Percentiles rank a stretch among this genome's conserved stretches.
Conservation (phyloP, 2,888 invertebrate genomes). For the Trichogramma dendrolimi region DNA sequence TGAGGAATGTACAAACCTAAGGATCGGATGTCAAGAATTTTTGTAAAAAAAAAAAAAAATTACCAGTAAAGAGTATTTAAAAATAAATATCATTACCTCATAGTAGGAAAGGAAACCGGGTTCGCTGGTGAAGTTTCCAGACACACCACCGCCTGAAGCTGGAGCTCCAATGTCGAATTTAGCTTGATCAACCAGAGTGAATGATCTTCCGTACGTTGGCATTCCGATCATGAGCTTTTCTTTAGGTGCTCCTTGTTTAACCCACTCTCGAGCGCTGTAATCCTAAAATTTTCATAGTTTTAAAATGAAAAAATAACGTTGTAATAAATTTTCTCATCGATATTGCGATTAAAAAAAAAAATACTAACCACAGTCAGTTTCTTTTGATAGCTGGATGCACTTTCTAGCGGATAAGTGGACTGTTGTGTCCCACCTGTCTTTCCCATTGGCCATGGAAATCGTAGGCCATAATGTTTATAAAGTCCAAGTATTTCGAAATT, state of each 20-base stretch:
- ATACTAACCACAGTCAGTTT: constrained; percentile 80
- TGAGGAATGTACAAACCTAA: constrained; percentile 82
- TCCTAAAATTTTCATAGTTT: constrained; percentile 56
- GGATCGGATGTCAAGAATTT: constrained; percentile 9
- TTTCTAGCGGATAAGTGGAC: constrained; percentile 85
- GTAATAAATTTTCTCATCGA: constrained; percentile 4
- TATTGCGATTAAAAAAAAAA: constrained; percentile 12
- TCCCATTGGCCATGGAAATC: constrained; percentile 96
- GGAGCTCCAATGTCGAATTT: constrained; percentile 91
- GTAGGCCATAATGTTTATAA: constrained; percentile 92
- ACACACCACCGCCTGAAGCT: constrained; percentile 79
- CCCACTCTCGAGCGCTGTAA: constrained; percentile 88
- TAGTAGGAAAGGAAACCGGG: constrained; percentile 94
- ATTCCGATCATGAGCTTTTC: constrained; percentile 92
- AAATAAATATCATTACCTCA: constrained; percentile 57
- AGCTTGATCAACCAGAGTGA: constrained; percentile 78
- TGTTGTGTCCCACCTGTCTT: constrained; percentile 87
- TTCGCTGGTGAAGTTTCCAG: constrained; percentile 87
- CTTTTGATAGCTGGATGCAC: constrained; percentile 86
- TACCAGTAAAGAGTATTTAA: not conserved
- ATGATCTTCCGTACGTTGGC: constrained; percentile 90
- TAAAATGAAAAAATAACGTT: not conserved
- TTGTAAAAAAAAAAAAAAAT: constrained; percentile 10
- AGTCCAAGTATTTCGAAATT: constrained; percentile 88
- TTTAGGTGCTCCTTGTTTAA: constrained; percentile 87